phyloP scores from a whole-genome alignment of 1,140 invertebrate genomes.

The Plodia interpunctella region DNA sequence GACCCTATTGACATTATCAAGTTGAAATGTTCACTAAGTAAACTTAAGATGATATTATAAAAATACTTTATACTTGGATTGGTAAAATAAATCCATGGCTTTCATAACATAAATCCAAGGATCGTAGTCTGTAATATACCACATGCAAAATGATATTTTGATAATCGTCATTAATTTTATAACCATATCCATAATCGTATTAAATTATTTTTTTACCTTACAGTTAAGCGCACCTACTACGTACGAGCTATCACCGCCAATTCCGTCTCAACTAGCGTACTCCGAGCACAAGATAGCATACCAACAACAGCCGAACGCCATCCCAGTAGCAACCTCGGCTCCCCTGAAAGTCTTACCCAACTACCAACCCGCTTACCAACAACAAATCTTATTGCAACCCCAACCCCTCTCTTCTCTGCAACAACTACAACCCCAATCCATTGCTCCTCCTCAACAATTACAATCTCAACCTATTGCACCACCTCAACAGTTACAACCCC shows the following conservation, averaged over 20 bases:
- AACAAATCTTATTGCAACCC: slow-evolving; percentile 25
- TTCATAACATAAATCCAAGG: too few relatives aligned
- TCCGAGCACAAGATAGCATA: slow-evolving; percentile 39
- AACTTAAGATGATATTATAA: too few relatives aligned
- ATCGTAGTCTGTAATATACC: too few relatives aligned
- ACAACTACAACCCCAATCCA: slow-evolving; percentile 12
- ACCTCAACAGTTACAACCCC: neutral
- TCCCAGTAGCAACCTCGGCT: slow-evolving; percentile 33
- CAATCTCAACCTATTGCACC: neutral
- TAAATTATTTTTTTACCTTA: slow-evolving; percentile 14
- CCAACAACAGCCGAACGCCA: slow-evolving; percentile 32
- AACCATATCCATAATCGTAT: too few relatives aligned
- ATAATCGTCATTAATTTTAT: too few relatives aligned
- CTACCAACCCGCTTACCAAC: slow-evolving; percentile 26
- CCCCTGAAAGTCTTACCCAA: slow-evolving; percentile 24
- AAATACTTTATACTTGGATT: too few relatives aligned
- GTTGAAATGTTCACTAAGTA: too few relatives aligned
- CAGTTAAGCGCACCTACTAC: slow-evolving; percentile 40
- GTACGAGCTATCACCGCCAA: slow-evolving; percentile 52
- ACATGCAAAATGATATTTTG: too few relatives aligned
- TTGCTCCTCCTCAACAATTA: slow-evolving; percentile 19
- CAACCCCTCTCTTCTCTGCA: slow-evolving; percentile 15
- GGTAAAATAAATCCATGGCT: too few relatives aligned
- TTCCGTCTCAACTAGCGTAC: slow-evolving; percentile 53
- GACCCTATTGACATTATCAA: neutral